These are phyloP conservation scores for Pandion haliaetus DNA, from an alignment of 2,113 vertebrate genomes.

Conservation along the genomic window DNA sequence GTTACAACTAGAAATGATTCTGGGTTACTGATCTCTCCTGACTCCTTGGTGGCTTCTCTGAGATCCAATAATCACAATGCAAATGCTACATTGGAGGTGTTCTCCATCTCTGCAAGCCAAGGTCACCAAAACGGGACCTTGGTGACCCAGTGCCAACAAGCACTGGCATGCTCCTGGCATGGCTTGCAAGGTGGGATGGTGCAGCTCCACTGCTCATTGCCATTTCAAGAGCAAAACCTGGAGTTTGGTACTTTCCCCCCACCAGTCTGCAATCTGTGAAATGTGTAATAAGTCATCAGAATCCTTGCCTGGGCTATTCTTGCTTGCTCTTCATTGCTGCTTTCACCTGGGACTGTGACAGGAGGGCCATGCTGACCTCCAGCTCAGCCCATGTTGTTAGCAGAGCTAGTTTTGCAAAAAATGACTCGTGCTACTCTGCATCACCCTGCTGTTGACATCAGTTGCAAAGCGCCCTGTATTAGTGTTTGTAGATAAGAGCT, in stretches of 20 bases:
- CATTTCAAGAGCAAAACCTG: background rate
- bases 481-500: background rate
- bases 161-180: fast-evolving
- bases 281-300: background rate
- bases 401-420: background rate
- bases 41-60: background rate
- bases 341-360: background rate
- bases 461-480: background rate
- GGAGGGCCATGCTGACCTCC: background rate
- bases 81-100: background rate
- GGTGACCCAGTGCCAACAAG: background rate
- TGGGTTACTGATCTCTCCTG: background rate
- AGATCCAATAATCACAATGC: fast-evolving
- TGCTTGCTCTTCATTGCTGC: background rate
- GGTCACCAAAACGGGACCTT: background rate
- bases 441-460: background rate
- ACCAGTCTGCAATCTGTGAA: too few relatives aligned
- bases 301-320: background rate
- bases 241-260: background rate
- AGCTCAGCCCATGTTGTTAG: background rate
- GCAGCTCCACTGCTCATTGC: background rate
- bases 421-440: background rate
- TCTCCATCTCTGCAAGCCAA: background rate
- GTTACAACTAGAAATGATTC: background rate
- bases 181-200: background rate